Evolutionary conservation across 2,113 vertebrate genomes (phyloP).

Genomic region (Crotalus helleri): DNA sequence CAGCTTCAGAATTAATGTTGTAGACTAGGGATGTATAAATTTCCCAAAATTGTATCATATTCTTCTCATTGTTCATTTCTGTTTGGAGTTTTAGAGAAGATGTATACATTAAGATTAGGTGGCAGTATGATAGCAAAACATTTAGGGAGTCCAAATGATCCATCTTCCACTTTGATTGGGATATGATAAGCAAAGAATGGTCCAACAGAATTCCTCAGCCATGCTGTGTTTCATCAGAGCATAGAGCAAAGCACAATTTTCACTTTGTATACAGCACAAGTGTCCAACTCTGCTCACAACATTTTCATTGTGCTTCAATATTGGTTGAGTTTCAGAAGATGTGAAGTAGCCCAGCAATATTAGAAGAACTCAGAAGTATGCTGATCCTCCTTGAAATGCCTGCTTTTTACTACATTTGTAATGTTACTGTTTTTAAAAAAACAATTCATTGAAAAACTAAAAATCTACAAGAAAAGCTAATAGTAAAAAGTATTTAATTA

Average conservation of each 20-base stretch:
- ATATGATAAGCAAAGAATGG: background rate
- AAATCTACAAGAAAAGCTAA: background rate
- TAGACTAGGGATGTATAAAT: background rate
- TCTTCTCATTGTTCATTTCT: background rate
- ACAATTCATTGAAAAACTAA: background rate
- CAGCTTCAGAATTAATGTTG: background rate
- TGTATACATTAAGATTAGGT: background rate
- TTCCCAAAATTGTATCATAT: background rate
- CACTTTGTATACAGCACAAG: background rate
- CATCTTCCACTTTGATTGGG: background rate
- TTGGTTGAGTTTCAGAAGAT: background rate
- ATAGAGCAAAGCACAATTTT: background rate
- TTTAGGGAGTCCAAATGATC: background rate
- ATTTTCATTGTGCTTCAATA: background rate
- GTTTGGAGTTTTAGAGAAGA: background rate
- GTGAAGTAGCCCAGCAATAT: background rate
- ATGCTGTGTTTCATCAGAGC: background rate
- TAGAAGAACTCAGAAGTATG: background rate
- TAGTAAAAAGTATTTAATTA: background rate
- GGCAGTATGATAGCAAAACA: background rate
- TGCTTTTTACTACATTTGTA: background rate
- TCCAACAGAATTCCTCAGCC: background rate
- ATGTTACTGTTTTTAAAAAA: background rate
- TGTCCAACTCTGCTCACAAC: background rate
- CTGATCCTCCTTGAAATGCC: background rate